These are phyloP conservation scores for Bursaphelenchus mucronatus DNA, from an alignment of 1,140 invertebrate genomes.

Conservation along the genomic window DNA sequence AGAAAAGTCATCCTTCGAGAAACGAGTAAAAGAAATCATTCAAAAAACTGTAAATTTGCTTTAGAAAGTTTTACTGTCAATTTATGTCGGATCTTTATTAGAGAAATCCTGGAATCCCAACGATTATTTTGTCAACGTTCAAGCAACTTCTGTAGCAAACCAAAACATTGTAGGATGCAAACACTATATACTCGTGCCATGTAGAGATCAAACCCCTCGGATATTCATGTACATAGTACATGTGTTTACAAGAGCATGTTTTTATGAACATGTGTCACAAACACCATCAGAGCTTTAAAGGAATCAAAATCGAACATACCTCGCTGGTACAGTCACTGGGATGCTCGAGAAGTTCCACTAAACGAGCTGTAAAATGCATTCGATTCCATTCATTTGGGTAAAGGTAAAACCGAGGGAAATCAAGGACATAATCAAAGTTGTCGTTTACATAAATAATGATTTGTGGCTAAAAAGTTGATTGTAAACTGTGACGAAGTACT, in stretches of 20 bases:
- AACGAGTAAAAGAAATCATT: background rate
- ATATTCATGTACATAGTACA: too few relatives aligned
- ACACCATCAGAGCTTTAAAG: background rate
- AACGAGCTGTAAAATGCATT: constrained; percentile 50
- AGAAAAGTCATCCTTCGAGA: background rate
- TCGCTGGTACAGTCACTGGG: constrained; percentile 52
- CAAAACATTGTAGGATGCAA: too few relatives aligned
- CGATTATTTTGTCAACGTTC: too few relatives aligned
- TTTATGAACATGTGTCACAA: constrained; percentile 4
- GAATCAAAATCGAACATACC: constrained; percentile 26
- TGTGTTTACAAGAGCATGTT: background rate
- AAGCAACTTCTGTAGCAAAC: too few relatives aligned
- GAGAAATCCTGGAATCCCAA: too few relatives aligned
- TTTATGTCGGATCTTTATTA: background rate
- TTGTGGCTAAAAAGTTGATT: constrained; percentile 49
- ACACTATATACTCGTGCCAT: too few relatives aligned
- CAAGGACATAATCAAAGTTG: constrained; percentile 55
- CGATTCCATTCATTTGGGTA: constrained; percentile 59
- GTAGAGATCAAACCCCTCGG: too few relatives aligned
- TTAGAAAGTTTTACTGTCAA: constrained; percentile 1
- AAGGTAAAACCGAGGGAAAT: constrained; percentile 55
- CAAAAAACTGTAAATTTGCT: background rate
- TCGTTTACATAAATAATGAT: constrained; percentile 56
- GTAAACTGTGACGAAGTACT: background rate
- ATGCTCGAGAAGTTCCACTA: constrained; percentile 55